Base-by-base conservation (phyloP, 2,888 invertebrate genomes). In the Melieria omissa region DNA sequence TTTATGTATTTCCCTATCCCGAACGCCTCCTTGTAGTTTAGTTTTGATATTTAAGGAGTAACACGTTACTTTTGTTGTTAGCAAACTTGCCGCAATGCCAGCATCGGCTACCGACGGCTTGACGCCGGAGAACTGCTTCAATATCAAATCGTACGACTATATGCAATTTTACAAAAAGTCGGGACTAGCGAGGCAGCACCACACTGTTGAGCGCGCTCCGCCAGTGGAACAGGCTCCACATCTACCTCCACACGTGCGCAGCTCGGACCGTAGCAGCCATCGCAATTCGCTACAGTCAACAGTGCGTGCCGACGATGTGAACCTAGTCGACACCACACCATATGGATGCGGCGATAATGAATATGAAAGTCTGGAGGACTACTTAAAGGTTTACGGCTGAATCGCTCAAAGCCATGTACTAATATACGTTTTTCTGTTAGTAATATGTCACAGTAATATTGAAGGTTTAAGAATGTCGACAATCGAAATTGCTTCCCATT, bases 171-270 rank as follows among this genome's bases (percentile, higher is more conserved):
- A 62, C 44, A 74, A 63, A n/a, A 3, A 57, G 47, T n/a, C 9
- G 14, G 58, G 55, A 16, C 44, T 46, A 12, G 41, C 47, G 9
- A 44, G 55, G 16, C 44, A 61, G 16, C 44, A 52, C 16, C 45
- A 29, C 8, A 49, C 4, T 46, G n/a, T 47, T 9, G 2, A 76
- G 41, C 75, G 74, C 29, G n/a, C 42, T 14, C 79, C 81, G 0
- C 82, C 82, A 6, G 47, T 70, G 9, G 82, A 81, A 47, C 68
- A 71, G 5, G 81, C 81, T 1, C 81, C 81, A 0, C 69, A 79
- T 0, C 65, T 73, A 16, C 79, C 82, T 0, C 7, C 72, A 52
- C 7, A 68, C 68, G 29, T 3, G 7, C 10, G 49, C 29, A 29
- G 29, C 29, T 29, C 29, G 1, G 29, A 2, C 29, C 29, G 29